Conservation (phyloP, 2,888 invertebrate species). For the Archaeoteleia sp. region DNA sequence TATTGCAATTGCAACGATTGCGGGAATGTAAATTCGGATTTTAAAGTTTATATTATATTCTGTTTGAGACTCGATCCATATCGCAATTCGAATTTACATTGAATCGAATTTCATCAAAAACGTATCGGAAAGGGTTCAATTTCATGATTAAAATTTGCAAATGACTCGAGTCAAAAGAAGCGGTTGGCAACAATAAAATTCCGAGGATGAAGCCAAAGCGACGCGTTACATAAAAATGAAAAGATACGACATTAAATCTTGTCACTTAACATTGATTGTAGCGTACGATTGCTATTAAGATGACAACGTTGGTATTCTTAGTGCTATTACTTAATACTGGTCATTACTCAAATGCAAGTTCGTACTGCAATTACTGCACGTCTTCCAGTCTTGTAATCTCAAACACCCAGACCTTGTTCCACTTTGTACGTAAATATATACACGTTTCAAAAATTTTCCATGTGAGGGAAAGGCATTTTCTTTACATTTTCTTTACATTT, state of each 20-base stretch:
- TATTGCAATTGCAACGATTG: no score
- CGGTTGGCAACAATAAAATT: slow-evolving; percentile 3
- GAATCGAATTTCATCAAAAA: no score
- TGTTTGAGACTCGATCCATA: no score
- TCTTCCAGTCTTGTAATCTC: slow-evolving; percentile 35
- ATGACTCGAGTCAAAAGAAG: neutral
- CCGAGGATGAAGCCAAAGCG: neutral
- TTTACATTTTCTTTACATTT: no score
- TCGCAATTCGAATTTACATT: no score
- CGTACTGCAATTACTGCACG: slow-evolving; percentile 24
- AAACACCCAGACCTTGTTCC: slow-evolving; percentile 37
- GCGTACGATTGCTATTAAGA: slow-evolving; percentile 10
- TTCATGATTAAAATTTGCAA: neutral
- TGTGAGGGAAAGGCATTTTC: no score
- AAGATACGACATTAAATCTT: slow-evolving; percentile 25
- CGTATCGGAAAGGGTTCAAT: no score
- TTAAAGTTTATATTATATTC: no score
- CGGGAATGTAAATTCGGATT: no score
- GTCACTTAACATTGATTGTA: slow-evolving; percentile 28
- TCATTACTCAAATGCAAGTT: slow-evolving; percentile 32
- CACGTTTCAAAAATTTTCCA: no score
- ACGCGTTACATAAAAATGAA: slow-evolving; percentile 10
- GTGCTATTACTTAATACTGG: slow-evolving; percentile 31
- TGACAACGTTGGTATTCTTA: slow-evolving; percentile 17
- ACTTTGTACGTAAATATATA: slow-evolving; percentile 22